phyloP scores from a whole-genome alignment of 1,140 invertebrate species.

The Muscidifurax raptorellus region DNA sequence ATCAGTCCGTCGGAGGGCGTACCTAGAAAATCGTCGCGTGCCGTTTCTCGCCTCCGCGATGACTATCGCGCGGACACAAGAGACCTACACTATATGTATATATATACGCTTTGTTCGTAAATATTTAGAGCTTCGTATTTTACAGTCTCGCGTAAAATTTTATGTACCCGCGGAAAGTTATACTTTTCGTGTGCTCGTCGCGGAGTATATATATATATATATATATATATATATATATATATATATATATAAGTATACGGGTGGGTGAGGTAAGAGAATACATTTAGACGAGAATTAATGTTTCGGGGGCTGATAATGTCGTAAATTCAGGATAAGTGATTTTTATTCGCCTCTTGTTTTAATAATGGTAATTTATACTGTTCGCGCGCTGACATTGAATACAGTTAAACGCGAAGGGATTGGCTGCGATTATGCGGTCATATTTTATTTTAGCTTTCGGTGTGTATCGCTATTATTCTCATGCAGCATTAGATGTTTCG shows the following conservation, averaged over 20 bases:
- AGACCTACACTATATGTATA: neutral
- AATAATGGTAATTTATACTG: neutral
- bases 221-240: no score
- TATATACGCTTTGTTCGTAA: neutral
- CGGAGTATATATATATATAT: no score
- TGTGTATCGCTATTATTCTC: neutral
- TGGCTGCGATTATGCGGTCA: no score
- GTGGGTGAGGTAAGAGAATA: neutral
- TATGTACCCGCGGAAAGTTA: neutral
- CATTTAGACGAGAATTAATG: neutral
- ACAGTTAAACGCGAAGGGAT: neutral
- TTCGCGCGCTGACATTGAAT: neutral
- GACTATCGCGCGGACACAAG: neutral
- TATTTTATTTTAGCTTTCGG: neutral
- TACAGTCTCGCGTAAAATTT: neutral
- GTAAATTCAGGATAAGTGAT: neutral
- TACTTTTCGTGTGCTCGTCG: no score
- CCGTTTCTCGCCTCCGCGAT: neutral
- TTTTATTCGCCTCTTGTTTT: neutral
- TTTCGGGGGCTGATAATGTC: no score
- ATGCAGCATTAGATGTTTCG: neutral
- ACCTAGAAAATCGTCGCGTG: neutral
- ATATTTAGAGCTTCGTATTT: constrained; percentile 1
- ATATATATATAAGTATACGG: no score
- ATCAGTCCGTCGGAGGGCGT: neutral